A percentile compares a stretch with the other conserved stretches of the same genome.
These are phyloP conservation scores for Achatina immaculata DNA, from an alignment of 1,140 invertebrate species.

Conservation along the genomic window DNA sequence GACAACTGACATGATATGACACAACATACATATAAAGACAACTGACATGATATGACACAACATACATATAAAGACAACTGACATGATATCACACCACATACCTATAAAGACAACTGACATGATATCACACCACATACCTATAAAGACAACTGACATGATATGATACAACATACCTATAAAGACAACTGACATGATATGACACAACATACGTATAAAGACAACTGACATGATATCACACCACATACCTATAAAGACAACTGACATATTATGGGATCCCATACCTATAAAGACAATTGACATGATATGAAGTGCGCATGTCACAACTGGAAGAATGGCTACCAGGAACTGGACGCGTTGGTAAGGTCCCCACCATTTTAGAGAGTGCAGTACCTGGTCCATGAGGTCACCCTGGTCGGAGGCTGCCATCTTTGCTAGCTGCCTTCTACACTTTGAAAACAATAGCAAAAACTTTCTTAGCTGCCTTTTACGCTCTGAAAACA, in stretches of 20 bases:
- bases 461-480: neutral
- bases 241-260: neutral
- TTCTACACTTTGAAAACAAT: neutral
- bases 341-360: constrained; percentile 22
- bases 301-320: constrained; percentile 14
- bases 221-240: neutral
- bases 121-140: no score
- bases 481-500: neutral
- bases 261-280: neutral
- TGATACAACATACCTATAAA: no score
- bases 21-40: no score
- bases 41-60: no score
- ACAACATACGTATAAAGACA: neutral
- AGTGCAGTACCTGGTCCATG: constrained; percentile 30
- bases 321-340: constrained; percentile 10
- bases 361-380: constrained; percentile 28
- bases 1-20: no score
- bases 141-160: no score
- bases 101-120: no score
- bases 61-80: no score
- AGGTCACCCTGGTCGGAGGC: constrained; percentile 16
- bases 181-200: neutral
- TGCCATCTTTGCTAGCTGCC: neutral
- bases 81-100: no score
- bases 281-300: constrained; percentile 18